Evolutionary conservation across 2,888 invertebrate species (phyloP).

Genomic region (Oeneis ivallda): DNA sequence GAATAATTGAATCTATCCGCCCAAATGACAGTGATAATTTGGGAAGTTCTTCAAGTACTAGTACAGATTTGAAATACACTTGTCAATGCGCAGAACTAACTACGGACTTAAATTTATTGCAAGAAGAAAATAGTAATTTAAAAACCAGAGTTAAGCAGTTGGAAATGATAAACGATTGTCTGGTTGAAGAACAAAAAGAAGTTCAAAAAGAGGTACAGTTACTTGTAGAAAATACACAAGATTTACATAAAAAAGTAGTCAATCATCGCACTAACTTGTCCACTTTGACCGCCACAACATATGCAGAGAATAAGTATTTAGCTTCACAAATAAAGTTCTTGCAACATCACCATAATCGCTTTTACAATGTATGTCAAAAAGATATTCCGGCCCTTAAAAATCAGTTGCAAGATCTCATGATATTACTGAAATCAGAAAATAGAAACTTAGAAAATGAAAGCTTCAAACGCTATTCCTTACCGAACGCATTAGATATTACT

Average conservation of each 20-base stretch:
- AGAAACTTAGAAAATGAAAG: constrained; percentile 49
- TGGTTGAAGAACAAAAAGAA: constrained; percentile 59
- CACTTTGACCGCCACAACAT: constrained; percentile 71
- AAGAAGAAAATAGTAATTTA: constrained; percentile 53
- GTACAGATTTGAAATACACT: constrained; percentile 38
- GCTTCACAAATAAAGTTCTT: constrained; percentile 67
- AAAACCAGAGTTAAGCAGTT: constrained; percentile 47
- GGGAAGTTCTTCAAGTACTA: constrained; percentile 29
- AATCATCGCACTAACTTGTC: constrained; percentile 70
- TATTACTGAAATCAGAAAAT: constrained; percentile 55
- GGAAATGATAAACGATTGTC: constrained; percentile 49
- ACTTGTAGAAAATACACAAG: constrained; percentile 57
- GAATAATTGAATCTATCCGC: constrained; percentile 55
- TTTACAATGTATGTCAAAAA: constrained; percentile 68
- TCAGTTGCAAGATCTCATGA: constrained; percentile 60
- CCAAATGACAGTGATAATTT: constrained; percentile 47
- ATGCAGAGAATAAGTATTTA: constrained; percentile 69
- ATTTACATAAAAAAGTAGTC: constrained; percentile 66
- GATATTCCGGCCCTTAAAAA: constrained; percentile 68
- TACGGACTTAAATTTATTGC: constrained; percentile 37
- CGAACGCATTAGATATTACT: constrained; percentile 61
- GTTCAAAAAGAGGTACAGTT: constrained; percentile 57
- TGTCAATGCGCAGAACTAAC: constrained; percentile 39
- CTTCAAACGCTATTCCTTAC: constrained; percentile 63
- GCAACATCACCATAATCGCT: constrained; percentile 66